Evolutionary conservation across 2,888 invertebrate species (phyloP), one percentile per base, ranked within the genome.

Genomic region (Caenorhabditis drosophilae): DNA sequence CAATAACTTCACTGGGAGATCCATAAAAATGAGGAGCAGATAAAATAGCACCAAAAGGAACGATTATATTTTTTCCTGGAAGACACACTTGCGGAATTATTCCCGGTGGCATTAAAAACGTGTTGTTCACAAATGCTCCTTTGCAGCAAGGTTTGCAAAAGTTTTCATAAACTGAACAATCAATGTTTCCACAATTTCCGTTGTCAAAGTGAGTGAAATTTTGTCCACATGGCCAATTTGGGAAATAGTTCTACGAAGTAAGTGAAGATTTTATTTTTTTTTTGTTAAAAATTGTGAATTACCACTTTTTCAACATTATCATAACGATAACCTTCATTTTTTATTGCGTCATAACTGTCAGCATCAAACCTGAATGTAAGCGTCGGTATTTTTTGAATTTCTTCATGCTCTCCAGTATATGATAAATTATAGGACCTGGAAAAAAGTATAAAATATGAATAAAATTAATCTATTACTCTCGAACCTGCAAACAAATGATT

Each of bases 21-120:
- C 70, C 64, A 25, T 69, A 62, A 47, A 79, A 79, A 47, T 79
- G 79, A 3, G 79, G 79, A 6, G 72, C 72, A 1, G 72, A 71
- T 2, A 77, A 51, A 48, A 76, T 56, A 0, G 67, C 77, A 34
- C 71, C 67, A 54, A 79, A 77, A 12, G 78, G 78, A 1, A 76
- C 34, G 1, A 20, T 45, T 35, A 59, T 56, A 18, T 60, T 57
- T 22, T 67, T 64, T 23, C 79, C 75, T 2, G 79, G 77, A 20
- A 79, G 54, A 60, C 78, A 78, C 12, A 61, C 49, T 20, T 73
- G 74, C 6, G 74, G 75, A 20, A 75, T 60, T 31, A 79, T 68
- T 40, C 79, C 79, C 0, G 73, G 74, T 2, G 79, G 79, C 20
- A 79, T 31, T 9, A 66, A 42, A 9, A 73, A 66, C 0, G 70